Base-by-base conservation (phyloP, 1,140 invertebrate species). In the Caerostris darwini region DNA sequence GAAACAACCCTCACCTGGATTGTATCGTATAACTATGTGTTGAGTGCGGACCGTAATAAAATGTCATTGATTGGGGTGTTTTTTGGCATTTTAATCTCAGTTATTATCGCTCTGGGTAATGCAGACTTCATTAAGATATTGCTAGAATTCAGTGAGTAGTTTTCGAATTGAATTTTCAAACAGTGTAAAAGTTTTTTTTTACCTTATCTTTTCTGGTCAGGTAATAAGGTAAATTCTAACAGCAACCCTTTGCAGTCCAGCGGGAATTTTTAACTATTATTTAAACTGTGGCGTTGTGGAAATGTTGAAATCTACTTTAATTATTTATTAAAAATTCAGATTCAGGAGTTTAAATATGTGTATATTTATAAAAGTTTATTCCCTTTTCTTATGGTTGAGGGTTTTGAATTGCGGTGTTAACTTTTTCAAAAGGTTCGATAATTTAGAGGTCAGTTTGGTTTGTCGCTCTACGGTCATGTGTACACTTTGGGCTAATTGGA, bases 51-150 rank as follows among this genome's bases (percentile, higher is more conserved):
- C 34, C 10, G 50, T 61, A 58, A 58, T 58, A 87, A 87, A 90
- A 54, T 90, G 67, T 90, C 88, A 90, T 69, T 69, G 86, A 90
- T 90, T 77, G 71, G 71, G 17, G 54, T 85, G 17, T 85, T 77
- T 34, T 12, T 77, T 77, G 71, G 71, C 71, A 77, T 77, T 77
- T 77, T 77, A 77, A 77, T 77, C 34, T 77, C 71, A 12, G 34
- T 77, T 77, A 77, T 77, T 77, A 77, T 34, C 34, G 10, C 71
- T 77, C 34, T 34, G 71, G 71, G 71, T 77, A 77, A 77, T 77
- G 34, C 71, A 77, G 71, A 77, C 71, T 77, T 77, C 71, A 77
- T 77, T 77, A 77, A 50, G 71, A 50, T 77, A 67, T 67, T 67
- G 17, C 61, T 67, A n/a, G 61, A 6, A 34, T 7, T 77, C 71